Conservation (phyloP, 2,797 vertebrate genomes). For the Xenopus petersii region DNA sequence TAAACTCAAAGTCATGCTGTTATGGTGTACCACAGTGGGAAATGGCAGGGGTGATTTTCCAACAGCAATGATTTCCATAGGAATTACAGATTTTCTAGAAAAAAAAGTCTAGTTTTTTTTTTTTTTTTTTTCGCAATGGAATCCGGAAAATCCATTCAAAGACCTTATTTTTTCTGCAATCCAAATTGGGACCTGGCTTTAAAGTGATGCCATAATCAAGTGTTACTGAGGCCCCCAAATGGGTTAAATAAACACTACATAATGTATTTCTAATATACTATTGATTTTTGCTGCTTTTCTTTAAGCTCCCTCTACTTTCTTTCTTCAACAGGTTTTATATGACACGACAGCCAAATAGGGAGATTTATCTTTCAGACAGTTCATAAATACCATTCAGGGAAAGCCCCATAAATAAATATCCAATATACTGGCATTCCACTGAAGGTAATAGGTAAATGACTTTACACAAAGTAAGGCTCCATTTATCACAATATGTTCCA, state of each 20-base stretch:
- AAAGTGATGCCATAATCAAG: too few relatives aligned
- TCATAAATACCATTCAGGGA: conserved; percentile 35
- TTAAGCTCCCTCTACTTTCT: conserved; percentile 13
- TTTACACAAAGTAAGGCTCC: conserved; percentile 26
- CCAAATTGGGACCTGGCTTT: too few relatives aligned
- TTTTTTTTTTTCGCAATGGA: too few relatives aligned
- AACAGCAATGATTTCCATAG: too few relatives aligned
- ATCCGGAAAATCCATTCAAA: too few relatives aligned
- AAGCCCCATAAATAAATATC: conserved; percentile 27
- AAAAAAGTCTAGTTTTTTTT: too few relatives aligned
- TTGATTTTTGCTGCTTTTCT: conserved; percentile 11
- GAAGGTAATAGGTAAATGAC: conserved; percentile 40
- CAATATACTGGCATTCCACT: conserved; percentile 27
- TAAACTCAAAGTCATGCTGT: too few relatives aligned
- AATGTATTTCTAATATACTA: conserved; percentile 20
- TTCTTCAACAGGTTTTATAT: conserved; percentile 23
- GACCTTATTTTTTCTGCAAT: too few relatives aligned
- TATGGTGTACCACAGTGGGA: too few relatives aligned
- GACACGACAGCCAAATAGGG: conserved; percentile 24
- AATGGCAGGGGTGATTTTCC: too few relatives aligned
- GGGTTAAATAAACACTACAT: background rate
- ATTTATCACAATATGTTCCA: conserved; percentile 31
- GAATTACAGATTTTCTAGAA: too few relatives aligned
- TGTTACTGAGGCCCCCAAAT: background rate
- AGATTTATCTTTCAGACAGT: conserved; percentile 41